Conservation (phyloP, 2,797 vertebrate genomes). For the Chaetodon trifasciatus region DNA sequence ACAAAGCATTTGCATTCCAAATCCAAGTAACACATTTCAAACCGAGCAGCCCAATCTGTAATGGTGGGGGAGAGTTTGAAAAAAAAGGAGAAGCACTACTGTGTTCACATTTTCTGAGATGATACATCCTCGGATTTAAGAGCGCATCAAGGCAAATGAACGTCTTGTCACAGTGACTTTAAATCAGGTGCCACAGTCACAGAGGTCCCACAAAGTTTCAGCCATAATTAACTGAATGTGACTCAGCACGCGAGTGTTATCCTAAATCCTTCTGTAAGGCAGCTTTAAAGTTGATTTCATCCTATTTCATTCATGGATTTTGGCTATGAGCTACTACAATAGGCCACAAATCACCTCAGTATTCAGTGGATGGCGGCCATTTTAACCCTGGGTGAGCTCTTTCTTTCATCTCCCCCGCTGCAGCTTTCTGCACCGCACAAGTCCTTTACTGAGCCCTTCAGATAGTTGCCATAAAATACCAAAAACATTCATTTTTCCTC, state of each 20-base stretch:
- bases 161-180: constrained; percentile 49
- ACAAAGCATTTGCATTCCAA: constrained; percentile 92
- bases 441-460: neutral
- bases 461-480: neutral
- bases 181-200: constrained; percentile 42
- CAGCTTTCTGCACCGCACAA: constrained; percentile 20
- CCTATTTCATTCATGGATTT: constrained; percentile 31
- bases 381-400: constrained; percentile 75
- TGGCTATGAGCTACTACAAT: constrained; percentile 35
- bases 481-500: rapidly evolving
- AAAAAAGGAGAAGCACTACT: constrained; percentile 16
- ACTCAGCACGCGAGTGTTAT: constrained; percentile 2
- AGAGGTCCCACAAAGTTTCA: constrained; percentile 41
- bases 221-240: constrained; percentile 7
- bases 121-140: constrained; percentile 73
- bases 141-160: constrained; percentile 64
- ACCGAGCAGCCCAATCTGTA: constrained; percentile 82
- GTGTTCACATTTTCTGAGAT: constrained; percentile 63
- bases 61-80: constrained; percentile 54
- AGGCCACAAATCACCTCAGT: constrained; percentile 69
- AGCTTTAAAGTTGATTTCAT: constrained; percentile 31
- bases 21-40: constrained; percentile 90
- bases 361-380: constrained; percentile 76
- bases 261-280: neutral
- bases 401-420: constrained; percentile 37